Base-by-base conservation (phyloP, 2,888 invertebrate genomes). In the Agonopterix arenella region DNA sequence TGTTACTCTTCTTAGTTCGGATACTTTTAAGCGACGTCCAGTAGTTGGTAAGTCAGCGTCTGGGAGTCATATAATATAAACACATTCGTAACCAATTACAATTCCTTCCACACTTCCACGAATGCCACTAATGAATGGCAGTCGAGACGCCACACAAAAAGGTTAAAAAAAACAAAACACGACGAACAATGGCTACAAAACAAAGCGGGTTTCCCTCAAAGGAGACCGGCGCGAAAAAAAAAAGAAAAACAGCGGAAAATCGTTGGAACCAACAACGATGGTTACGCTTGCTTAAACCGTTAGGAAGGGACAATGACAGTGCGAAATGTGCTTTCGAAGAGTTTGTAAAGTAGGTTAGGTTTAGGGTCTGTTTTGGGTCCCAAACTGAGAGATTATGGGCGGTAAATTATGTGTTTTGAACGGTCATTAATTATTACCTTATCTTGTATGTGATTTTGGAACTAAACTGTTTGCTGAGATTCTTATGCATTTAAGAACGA, bases 111-210 rank as follows among this genome's bases (percentile, higher is more conserved):
- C 28, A 44, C 48, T 51, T 51, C 47, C 43, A 16, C 43, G 11
- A 43, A 43, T 11, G 28, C 28, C 59, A 57, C 65, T 67, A 68
- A 71, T 66, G 67, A 71, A 71, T 65, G 58, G 57, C 56, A 54
- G 50, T 52, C 54, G 51, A 54, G 50, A 52, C 59, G 48, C 49
- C 57, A 59, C 57, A 60, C 61, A 62, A 68, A 68, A 64, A 62
- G 59, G 62, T 62, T 63, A 59, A 62, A 71, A 70, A 53, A 49
- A 65, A 64, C 70, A 70, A 70, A 66, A 68, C 68, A 57, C 45
- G 48, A 47, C 40, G 55, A 62, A 72, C 70, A 73, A 73, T 66
- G 53, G 62, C 52, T 48, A 47, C 50, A 53, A 55, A 67, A 73
- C 73, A 71, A 72, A 66, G 68, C 56, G 54, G 57, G 56, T 46